Evolutionary conservation across 2,797 vertebrate species (phyloP).

Genomic region (Danio tinwini): DNA sequence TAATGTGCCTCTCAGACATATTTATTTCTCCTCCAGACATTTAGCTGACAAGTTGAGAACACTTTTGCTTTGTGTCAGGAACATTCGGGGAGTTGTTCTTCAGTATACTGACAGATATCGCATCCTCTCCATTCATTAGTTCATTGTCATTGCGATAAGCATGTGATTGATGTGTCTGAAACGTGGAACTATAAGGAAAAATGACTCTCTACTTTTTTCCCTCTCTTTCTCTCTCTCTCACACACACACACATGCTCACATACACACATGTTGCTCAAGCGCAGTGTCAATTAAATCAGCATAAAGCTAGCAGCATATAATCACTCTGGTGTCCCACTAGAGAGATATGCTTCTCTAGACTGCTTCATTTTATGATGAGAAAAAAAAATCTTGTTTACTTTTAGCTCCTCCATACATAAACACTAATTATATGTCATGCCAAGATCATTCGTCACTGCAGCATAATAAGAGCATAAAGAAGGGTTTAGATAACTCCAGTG

Average conservation of each 20-base stretch:
- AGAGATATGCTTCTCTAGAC: constrained; percentile 28
- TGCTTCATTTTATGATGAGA: not conserved
- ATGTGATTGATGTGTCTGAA: constrained; percentile 39
- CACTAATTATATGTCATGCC: not conserved
- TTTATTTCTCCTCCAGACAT: constrained; percentile 28
- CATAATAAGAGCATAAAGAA: constrained; percentile 1
- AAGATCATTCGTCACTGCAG: constrained; percentile 20
- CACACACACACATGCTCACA: not conserved
- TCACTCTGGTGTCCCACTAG: constrained; percentile 12
- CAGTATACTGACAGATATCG: constrained; percentile 12
- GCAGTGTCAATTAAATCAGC: constrained; percentile 22
- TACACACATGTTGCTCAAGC: constrained; percentile 23
- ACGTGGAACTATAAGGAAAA: not conserved
- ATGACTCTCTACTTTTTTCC: not conserved
- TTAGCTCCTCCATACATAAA: constrained; percentile 3
- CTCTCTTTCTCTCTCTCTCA: not conserved
- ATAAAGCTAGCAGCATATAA: constrained; percentile 29
- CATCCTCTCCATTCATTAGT: constrained; percentile 40
- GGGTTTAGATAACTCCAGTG: constrained; percentile 5
- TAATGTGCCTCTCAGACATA: not conserved
- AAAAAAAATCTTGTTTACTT: not conserved
- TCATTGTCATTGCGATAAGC: constrained; percentile 9
- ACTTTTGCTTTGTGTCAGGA: constrained; percentile 28
- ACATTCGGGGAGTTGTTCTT: constrained; percentile 32
- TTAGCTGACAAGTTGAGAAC: constrained; percentile 31